These are phyloP conservation scores for Onthophagus sagittarius DNA, from an alignment of 2,888 invertebrate species.

Conservation along the genomic window DNA sequence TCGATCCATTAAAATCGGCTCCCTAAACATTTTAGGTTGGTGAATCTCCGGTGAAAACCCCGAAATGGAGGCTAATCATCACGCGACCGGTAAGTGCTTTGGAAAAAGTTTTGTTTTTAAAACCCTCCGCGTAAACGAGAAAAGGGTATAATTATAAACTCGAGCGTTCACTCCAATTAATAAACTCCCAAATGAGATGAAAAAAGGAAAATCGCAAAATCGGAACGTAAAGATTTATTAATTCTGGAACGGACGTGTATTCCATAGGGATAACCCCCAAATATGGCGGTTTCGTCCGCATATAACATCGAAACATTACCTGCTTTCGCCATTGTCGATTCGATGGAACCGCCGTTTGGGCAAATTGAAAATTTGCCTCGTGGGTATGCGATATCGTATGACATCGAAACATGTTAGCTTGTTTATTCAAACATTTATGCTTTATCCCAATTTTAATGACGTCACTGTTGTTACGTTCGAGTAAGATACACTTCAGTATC, in stretches of 20 bases:
- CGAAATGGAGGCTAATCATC: background rate
- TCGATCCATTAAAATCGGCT: background rate
- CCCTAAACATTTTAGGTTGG: background rate
- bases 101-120: background rate
- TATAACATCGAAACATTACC: background rate
- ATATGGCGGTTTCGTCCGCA: background rate
- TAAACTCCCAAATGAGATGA: background rate
- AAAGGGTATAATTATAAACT: background rate
- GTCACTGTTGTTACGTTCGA: background rate
- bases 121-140: background rate
- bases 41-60: background rate
- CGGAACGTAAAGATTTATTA: background rate
- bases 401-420: background rate
- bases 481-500: background rate
- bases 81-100: background rate
- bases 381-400: background rate
- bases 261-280: background rate
- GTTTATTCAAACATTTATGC: background rate
- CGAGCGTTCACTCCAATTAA: background rate
- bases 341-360: background rate
- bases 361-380: background rate
- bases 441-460: background rate
- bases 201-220: background rate
- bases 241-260: background rate
- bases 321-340: background rate